A percentile compares a stretch with the other conserved stretches of the same genome.
Evolutionary conservation across 23 tunicate species (phyloP).

Genomic region (Botrylloides violaceus): DNA sequence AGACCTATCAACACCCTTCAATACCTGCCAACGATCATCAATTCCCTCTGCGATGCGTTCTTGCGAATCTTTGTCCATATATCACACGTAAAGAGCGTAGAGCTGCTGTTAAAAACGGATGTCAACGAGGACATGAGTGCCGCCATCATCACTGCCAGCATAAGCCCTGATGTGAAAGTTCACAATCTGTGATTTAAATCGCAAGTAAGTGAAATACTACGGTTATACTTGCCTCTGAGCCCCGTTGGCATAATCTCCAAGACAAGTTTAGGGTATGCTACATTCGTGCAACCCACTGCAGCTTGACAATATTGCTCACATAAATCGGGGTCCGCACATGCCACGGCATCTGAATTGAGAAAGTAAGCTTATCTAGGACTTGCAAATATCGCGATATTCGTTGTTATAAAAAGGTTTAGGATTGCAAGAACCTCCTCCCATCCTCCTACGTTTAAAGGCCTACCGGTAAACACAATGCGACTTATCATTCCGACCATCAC

Average conservation of each 20-base stretch:
- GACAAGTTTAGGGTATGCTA: conserved; percentile 77
- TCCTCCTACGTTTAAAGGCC: no score
- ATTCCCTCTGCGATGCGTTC: conserved; percentile 50
- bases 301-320: conserved; percentile 51
- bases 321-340: conserved; percentile 43
- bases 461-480: conserved; percentile 71
- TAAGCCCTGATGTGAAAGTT: conserved; percentile 25
- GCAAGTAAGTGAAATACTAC: no score
- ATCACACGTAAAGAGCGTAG: conserved; percentile 87
- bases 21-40: conserved; percentile 83
- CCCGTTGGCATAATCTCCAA: conserved; percentile 80
- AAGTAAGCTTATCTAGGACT: no score
- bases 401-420: no score
- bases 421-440: no score
- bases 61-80: conserved; percentile 64
- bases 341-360: conserved; percentile 78
- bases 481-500: conserved; percentile 99
- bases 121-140: conserved; percentile 96
- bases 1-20: neutral
- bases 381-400: no score
- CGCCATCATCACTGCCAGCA: conserved; percentile 85
- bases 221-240: conserved; percentile 34
- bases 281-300: conserved; percentile 62
- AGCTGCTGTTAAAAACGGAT: conserved; percentile 88
- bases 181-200: no score